Evolutionary conservation across 2,113 vertebrate genomes (phyloP), one percentile per base, ranked within the genome.

Genomic region (Hippocampus zosterae): DNA sequence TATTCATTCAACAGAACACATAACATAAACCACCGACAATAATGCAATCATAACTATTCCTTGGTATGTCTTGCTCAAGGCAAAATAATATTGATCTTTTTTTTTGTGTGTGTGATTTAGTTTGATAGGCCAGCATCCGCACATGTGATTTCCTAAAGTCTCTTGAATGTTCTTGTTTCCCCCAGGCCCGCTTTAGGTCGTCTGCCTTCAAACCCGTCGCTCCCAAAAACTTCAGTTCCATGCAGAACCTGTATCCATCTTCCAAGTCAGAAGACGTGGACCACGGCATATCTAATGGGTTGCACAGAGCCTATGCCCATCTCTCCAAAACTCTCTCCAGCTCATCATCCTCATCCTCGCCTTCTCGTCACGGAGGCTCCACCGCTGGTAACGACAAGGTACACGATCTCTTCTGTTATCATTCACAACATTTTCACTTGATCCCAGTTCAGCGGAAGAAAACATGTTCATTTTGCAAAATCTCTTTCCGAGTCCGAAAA

Each of bases 131-230:
- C 15, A 7, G 46, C 16, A 50, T 18, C 46, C 16, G 2, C 41
- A 2, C 2, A 33, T 57, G 21, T 52, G n/a, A 69, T 21, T 37
- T 23, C 15, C 25, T 16, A 7, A 44, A 18, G 23, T 67, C 16
- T 18, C 42, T 53, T 37, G 50, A n/a, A 37, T 37, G 5, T 37
- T 10, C 16, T 25, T 62, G 7, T 46, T 70, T 50, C 41, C 56
- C 68, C n/a, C 44, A 98, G 96, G 92, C 93, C 72, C 93, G 92
- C 10, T 94, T 95, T 66, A 93, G 96, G 72, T 95, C 96, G 0
- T 96, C 96, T 0, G 95, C 96, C 44, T 98, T 99, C 89, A 98
- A 96, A 87, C 93, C 94, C 0, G 84, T 96, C 71, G 84, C 94
- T 0, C 95, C 94, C 23, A 96, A 96, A 83, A 95, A 93, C 82